Base-by-base conservation (phyloP, 2,797 vertebrate genomes). In the Macropodus opercularis region DNA sequence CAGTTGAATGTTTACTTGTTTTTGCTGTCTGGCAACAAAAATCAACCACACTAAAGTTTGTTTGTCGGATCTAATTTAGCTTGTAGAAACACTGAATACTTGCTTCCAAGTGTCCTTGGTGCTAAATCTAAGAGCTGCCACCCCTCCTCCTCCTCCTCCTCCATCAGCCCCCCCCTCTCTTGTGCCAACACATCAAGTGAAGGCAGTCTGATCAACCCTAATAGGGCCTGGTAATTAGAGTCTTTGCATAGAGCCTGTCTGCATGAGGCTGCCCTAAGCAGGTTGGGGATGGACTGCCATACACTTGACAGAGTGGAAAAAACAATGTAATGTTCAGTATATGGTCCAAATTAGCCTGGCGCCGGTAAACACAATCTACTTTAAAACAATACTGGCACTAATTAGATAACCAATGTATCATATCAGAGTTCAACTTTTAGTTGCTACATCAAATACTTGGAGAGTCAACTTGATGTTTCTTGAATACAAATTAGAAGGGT, bases 381-480 rank as follows among this genome's bases (percentile, higher is more conserved):
- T 88, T 89, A 89, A 85, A 89, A 91, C 85, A 90, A 89, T 88
- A 85, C 84, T 92, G 91, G 92, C 91, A 92, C 90, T 92, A 93
- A 93, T 92, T 92, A 92, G 89, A 79, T 63, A 83, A 87, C 84
- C 84, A 84, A 89, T 91, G 84, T 90, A 84, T 91, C 80, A 83
- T 86, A 81, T 89, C 73, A 78, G 79, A 87, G 86, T 86, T 90
- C 78, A 86, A 83, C 67, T 85, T 90, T 75, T 72, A 80, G 70
- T 72, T 80, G 67, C 62, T 65, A 54, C 66, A 72, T 87, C 78
- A 83, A 77, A 83, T 54, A 85, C 63, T 80, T 79, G 46, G 63
- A 81, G 72, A 72, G 54, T 35, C 65, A 62, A 61, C 55, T 74
- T 75, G 74, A 83, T 85, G 68, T 83, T 73, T 72, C 49, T 62